phyloP scores from a whole-genome alignment of 2,888 invertebrate species.

The Eubasilissa splendida region DNA sequence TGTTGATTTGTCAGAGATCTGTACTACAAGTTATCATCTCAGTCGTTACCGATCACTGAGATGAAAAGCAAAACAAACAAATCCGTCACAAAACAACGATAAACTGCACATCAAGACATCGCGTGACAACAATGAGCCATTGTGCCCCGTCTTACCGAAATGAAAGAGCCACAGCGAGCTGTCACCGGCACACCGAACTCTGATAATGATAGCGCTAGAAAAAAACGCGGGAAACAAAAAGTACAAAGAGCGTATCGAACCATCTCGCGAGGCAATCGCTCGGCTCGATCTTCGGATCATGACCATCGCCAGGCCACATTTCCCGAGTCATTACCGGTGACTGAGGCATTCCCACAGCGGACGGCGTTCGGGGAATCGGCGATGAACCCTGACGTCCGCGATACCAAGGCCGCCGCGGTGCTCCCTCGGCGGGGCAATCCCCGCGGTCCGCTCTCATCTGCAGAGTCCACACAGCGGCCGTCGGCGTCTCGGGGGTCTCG shows the following conservation, averaged over 20 bases:
- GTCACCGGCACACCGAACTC: slow-evolving; percentile 45
- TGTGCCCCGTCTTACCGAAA: slow-evolving; percentile 32
- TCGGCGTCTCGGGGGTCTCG: too few relatives aligned
- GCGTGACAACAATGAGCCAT: slow-evolving; percentile 19
- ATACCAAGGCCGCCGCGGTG: background rate
- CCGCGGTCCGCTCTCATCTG: background rate
- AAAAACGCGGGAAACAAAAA: slow-evolving; percentile 48
- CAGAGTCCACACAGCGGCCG: background rate
- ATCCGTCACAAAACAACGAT: slow-evolving; percentile 6
- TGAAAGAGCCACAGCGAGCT: slow-evolving; percentile 47
- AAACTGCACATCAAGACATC: background rate
- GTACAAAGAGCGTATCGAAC: slow-evolving; percentile 53
- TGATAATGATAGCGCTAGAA: slow-evolving; percentile 37
- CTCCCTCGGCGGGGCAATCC: background rate
- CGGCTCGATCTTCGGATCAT: slow-evolving; percentile 57
- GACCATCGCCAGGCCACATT: slow-evolving; percentile 42
- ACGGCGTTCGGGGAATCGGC: slow-evolving; percentile 28
- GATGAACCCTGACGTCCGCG: slow-evolving; percentile 31
- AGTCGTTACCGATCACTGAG: background rate
- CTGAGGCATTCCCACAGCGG: slow-evolving; percentile 25
- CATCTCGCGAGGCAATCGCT: slow-evolving; percentile 54
- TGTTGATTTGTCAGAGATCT: too few relatives aligned
- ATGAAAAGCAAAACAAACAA: slow-evolving; percentile 6
- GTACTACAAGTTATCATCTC: background rate
- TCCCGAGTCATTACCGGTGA: slow-evolving; percentile 48